phyloP scores from a whole-genome alignment of 2,113 vertebrate species.

The Silurus asotus region DNA sequence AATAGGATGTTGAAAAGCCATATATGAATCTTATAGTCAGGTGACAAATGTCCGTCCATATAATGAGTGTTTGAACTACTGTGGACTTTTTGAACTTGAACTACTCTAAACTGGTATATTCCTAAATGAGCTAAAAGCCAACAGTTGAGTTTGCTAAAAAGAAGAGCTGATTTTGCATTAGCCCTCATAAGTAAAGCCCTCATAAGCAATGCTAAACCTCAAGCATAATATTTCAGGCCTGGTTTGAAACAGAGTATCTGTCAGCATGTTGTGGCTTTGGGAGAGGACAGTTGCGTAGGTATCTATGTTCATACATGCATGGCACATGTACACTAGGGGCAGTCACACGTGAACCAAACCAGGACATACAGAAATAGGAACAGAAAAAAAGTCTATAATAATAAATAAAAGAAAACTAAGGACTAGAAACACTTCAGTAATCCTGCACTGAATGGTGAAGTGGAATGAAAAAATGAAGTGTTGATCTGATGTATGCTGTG shows the following conservation, averaged over 20 bases:
- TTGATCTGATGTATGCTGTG: background rate
- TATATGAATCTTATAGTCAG: no score
- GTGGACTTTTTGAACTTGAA: background rate
- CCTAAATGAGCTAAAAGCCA: background rate
- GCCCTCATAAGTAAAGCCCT: background rate
- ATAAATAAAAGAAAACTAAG: background rate
- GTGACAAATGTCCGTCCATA: no score
- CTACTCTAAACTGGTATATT: background rate
- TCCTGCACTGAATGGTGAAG: background rate
- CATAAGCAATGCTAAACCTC: background rate
- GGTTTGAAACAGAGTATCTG: background rate
- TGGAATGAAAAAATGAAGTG: background rate
- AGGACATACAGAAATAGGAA: background rate
- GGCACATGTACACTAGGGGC: background rate
- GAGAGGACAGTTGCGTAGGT: background rate
- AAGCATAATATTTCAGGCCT: background rate
- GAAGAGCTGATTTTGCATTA: background rate
- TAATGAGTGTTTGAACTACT: background rate
- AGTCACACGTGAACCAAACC: background rate
- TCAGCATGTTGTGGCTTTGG: background rate
- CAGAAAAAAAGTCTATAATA: background rate
- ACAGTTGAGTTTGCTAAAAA: background rate
- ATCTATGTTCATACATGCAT: background rate
- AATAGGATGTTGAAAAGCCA: no score
- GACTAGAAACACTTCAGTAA: background rate